A percentile compares a stretch with the other conserved stretches of the same genome.
phyloP scores from a whole-genome alignment of 2,113 vertebrate genomes.

The Xiphophorus hellerii region DNA sequence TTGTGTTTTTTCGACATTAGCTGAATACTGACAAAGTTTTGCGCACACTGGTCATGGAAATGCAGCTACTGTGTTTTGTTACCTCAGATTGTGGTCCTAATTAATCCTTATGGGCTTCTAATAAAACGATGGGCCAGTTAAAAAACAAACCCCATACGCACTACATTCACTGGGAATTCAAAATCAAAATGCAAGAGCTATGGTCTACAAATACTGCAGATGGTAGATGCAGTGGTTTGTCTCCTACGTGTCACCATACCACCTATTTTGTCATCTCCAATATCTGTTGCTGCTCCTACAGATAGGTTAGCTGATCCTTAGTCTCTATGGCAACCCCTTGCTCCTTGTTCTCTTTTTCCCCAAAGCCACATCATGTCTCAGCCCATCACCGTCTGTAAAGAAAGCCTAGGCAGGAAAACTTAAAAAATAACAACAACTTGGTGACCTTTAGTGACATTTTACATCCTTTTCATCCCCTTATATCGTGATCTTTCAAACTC shows the following conservation, averaged over 20 bases:
- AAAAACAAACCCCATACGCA: neutral
- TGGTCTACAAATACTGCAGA: neutral
- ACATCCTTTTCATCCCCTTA: neutral
- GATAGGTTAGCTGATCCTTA: slow-evolving; percentile 61
- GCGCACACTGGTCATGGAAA: no score
- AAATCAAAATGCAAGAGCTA: neutral
- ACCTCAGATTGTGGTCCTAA: neutral
- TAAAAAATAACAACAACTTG: slow-evolving; percentile 12
- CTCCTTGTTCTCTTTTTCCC: slow-evolving; percentile 12
- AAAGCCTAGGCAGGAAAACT: neutral
- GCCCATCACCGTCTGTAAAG: neutral
- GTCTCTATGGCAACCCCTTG: slow-evolving; percentile 65
- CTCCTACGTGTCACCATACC: neutral
- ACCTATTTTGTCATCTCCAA: no score
- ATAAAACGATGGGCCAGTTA: no score
- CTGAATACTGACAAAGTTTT: no score
- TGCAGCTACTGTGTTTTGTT: neutral
- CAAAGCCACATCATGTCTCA: slow-evolving; percentile 11
- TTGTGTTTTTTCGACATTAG: no score
- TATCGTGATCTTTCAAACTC: neutral
- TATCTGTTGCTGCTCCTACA: slow-evolving; percentile 50
- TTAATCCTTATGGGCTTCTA: no score
- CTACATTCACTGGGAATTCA: neutral
- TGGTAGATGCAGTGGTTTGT: neutral
- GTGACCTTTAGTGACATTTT: slow-evolving; percentile 9